These are phyloP conservation scores for Spisula subtruncata DNA, from an alignment of 2,888 invertebrate genomes.

Conservation along the genomic window DNA sequence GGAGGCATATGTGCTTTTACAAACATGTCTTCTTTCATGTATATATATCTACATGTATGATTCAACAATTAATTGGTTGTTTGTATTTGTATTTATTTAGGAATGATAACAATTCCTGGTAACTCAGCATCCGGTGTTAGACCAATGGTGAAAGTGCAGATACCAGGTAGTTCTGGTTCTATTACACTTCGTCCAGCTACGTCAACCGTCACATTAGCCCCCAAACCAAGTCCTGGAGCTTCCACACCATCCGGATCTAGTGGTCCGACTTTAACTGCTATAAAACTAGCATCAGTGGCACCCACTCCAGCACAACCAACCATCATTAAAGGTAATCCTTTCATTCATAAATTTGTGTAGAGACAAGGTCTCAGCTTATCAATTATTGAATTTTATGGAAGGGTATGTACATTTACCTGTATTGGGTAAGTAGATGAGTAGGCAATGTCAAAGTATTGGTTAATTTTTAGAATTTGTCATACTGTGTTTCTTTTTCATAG, in stretches of 20 bases:
- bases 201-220: conserved; percentile 79
- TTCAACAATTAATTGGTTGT: background rate
- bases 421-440: too few species aligned
- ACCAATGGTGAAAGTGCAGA: conserved; percentile 82
- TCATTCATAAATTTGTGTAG: background rate
- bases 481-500: too few species aligned
- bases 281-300: conserved; percentile 67
- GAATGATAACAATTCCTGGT: conserved; percentile 46
- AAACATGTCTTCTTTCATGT: too few species aligned
- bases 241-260: background rate
- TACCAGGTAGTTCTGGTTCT: conserved; percentile 80
- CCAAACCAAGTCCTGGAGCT: conserved; percentile 76
- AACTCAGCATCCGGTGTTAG: conserved; percentile 61
- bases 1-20: too few species aligned
- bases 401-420: too few species aligned
- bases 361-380: too few species aligned
- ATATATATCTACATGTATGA: background rate
- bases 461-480: too few species aligned
- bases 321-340: conserved; percentile 61
- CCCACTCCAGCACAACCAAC: conserved; percentile 59
- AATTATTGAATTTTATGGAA: too few species aligned
- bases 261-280: conserved; percentile 66
- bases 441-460: too few species aligned
- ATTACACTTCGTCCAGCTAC: conserved; percentile 81
- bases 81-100: conserved; percentile 23